Evolutionary conservation across 2,888 invertebrate genomes (phyloP).

Genomic region (Cactoblastis cactorum): DNA sequence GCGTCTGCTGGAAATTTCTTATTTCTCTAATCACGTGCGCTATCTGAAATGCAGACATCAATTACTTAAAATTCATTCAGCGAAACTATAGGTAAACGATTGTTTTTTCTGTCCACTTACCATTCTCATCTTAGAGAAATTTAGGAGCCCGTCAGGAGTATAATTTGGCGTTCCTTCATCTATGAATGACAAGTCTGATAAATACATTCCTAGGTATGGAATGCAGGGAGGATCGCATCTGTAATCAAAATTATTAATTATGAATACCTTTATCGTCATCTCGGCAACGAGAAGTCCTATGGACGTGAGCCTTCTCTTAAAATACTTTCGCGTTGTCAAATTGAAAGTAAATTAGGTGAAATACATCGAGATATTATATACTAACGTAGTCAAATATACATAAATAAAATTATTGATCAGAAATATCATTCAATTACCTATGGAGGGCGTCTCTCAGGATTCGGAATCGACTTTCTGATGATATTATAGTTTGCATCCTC

Average conservation of each 20-base stretch:
- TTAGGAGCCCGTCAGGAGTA: slow-evolving; percentile 91
- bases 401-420: too few species aligned
- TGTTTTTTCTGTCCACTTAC: slow-evolving; percentile 64
- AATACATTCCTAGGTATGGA: slow-evolving; percentile 92
- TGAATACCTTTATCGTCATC: too few species aligned
- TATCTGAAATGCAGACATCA: slow-evolving; percentile 80
- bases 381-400: too few species aligned
- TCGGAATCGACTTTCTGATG: slow-evolving; percentile 92
- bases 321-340: too few species aligned
- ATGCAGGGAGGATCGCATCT: slow-evolving; percentile 93
- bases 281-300: too few species aligned
- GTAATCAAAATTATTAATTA: slow-evolving; percentile 4
- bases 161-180: slow-evolving; percentile 96
- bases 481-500: slow-evolving; percentile 90
- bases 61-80: neutral
- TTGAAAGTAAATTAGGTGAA: too few species aligned
- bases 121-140: slow-evolving; percentile 98
- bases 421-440: slow-evolving; percentile 45
- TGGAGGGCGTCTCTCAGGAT: slow-evolving; percentile 92
- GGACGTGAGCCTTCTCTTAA: too few species aligned
- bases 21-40: slow-evolving; percentile 96
- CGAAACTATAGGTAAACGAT: neutral
- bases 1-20: slow-evolving; percentile 93
- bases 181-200: slow-evolving; percentile 94
- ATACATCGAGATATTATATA: too few species aligned